These are phyloP conservation scores for Agriopis leucophaearia DNA, from an alignment of 2,888 invertebrate genomes.

Conservation along the genomic window DNA sequence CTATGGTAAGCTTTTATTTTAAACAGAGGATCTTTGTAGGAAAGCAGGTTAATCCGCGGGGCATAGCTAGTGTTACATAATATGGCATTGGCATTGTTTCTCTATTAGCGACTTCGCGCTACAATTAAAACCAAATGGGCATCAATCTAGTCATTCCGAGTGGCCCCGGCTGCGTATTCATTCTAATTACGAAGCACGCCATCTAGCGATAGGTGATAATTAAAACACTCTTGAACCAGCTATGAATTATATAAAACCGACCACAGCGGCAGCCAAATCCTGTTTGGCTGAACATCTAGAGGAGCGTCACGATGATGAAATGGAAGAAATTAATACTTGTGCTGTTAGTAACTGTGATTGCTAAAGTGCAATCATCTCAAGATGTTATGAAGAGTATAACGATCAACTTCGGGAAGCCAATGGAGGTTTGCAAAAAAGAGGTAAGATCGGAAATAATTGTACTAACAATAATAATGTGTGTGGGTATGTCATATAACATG, in stretches of 20 bases:
- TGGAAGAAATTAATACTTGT: conserved; percentile 24
- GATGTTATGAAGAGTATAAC: conserved; percentile 47
- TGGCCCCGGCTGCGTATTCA: conserved; percentile 20
- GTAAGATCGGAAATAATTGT: conserved; percentile 34
- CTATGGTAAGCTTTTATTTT: no score
- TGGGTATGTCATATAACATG: no score
- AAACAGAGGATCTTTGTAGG: no score
- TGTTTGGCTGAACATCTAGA: conserved; percentile 4
- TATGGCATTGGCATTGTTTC: no score
- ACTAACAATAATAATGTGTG: no score
- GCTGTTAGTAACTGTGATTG: conserved; percentile 28
- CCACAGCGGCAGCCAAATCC: background rate
- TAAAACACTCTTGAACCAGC: conserved; percentile 10
- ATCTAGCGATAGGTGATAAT: conserved; percentile 9
- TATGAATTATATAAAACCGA: conserved; percentile 38
- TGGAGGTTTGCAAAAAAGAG: conserved; percentile 44
- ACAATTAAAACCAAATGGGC: conserved; percentile 7
- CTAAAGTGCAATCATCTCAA: conserved; percentile 37
- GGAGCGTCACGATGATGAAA: conserved; percentile 21
- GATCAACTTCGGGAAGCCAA: conserved; percentile 46
- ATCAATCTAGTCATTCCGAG: conserved; percentile 10
- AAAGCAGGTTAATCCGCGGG: no score
- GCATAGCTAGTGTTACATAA: no score
- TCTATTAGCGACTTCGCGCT: background rate
- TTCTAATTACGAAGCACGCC: conserved; percentile 14